phyloP scores from a whole-genome alignment of 2,888 invertebrate species.

The Amblyteles armatorius region DNA sequence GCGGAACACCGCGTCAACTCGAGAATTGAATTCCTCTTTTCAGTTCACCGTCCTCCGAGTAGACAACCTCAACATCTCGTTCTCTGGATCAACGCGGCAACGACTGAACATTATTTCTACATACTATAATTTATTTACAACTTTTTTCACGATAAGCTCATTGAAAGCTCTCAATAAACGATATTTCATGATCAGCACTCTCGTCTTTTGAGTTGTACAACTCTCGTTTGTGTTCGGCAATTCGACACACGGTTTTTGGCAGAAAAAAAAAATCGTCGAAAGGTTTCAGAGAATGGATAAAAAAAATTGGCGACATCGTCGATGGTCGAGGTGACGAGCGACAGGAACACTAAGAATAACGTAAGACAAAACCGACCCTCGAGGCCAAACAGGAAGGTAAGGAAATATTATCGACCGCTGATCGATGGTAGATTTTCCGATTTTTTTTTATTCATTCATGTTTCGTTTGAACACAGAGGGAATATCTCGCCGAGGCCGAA shows the following conservation, averaged over 20 bases:
- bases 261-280: background rate
- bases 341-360: conserved; percentile 74
- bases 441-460: background rate
- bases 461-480: conserved; percentile 69
- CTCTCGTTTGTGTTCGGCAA: background rate
- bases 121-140: conserved; percentile 53
- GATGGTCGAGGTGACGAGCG: conserved; percentile 82
- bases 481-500: conserved; percentile 85
- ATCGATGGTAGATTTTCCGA: background rate
- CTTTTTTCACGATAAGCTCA: conserved; percentile 46
- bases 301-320: background rate
- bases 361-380: conserved; percentile 72
- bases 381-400: conserved; percentile 73
- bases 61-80: conserved; percentile 1
- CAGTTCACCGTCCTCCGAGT: background rate
- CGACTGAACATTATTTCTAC: conserved; percentile 58
- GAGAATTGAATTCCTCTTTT: background rate
- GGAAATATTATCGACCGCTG: background rate
- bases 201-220: background rate
- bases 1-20: background rate
- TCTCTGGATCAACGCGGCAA: conserved; percentile 46
- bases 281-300: no score
- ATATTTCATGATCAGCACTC: conserved; percentile 29
- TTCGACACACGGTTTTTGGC: background rate
- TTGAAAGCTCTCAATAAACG: conserved; percentile 46